phyloP scores from a whole-genome alignment of 1,140 invertebrate species.

The Cyclina sinensis region DNA sequence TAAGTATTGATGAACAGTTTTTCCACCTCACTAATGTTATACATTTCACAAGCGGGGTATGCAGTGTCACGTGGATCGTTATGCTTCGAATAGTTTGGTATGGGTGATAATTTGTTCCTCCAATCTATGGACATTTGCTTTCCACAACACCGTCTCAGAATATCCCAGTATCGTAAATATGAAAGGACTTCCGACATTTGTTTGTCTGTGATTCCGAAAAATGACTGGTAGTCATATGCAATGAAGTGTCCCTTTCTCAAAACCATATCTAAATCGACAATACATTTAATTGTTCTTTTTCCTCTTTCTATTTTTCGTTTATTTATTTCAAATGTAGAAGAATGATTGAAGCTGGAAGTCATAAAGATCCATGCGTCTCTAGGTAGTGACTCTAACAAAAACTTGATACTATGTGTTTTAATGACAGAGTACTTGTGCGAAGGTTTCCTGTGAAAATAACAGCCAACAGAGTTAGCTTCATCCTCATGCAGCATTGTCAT shows the following conservation, averaged over 20 bases:
- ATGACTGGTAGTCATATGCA: too few relatives aligned
- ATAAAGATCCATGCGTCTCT: neutral
- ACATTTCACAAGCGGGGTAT: conserved; percentile 4
- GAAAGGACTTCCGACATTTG: neutral
- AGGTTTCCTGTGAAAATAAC: too few relatives aligned
- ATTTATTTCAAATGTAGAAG: neutral
- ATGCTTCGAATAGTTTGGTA: neutral
- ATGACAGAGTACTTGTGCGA: neutral
- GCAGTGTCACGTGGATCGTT: neutral
- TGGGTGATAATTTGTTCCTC: neutral
- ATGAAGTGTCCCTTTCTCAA: too few relatives aligned
- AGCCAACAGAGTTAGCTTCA: too few relatives aligned
- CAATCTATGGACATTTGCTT: neutral
- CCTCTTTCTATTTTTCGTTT: too few relatives aligned
- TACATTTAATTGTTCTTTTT: too few relatives aligned
- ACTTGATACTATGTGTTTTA: neutral
- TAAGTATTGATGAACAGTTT: too few relatives aligned
- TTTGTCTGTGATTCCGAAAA: too few relatives aligned
- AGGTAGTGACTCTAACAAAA: neutral
- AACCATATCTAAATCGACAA: neutral
- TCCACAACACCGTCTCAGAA: too few relatives aligned
- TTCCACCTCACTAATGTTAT: too few relatives aligned
- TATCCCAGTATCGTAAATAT: neutral
- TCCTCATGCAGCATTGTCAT: too few relatives aligned
- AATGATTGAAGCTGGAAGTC: neutral